Base-by-base conservation (phyloP, 2,888 invertebrate species). In the Drosophila ezoana region DNA sequence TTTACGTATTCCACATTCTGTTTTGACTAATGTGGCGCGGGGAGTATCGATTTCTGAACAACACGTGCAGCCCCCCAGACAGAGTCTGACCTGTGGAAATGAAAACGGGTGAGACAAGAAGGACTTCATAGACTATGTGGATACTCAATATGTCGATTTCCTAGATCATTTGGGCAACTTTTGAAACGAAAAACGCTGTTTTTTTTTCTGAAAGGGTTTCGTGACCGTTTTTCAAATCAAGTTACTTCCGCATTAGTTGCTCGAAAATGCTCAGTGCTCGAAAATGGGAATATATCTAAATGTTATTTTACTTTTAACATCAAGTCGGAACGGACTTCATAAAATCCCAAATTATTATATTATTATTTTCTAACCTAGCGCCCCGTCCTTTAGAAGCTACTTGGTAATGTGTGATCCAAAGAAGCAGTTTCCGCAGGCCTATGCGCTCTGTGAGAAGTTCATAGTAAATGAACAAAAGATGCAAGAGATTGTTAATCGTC, bases 391-490 rank as follows among this genome's bases (percentile, higher is more conserved):
- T 33, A 89, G 95, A 96, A 87, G 97, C 98, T 97, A 95, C 96
- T 90, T 97, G 97, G 71, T 97, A 98, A 93, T 98, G 98, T 9
- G 10, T 11, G 13, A 47, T 3, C 11, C 51, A 8, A 3, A 53
- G 8, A 8, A 28, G 1, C 13, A 28, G 0, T 52, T 44, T 16
- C 76, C 98, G 97, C 93, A 98, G 97, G 90, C 99, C 96, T 93
- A 96, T 97, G 23, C 18, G 6, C 56, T 74, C 3, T 69, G 76
- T 11, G 45, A 57, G 9, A 44, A 96, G 79, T 94, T 97, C 79
- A 93, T 95, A 61, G 93, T 98, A 71, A 94, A 94, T 67, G 95
- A 97, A 89, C 95, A 95, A 64, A 95, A 95, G 87, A 94, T 97
- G 67, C 93, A 93, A 76, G 95, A 95, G 91, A 94, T 97, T 64